These are phyloP conservation scores for Luperina testacea DNA, from an alignment of 2,888 invertebrate species.

Conservation along the genomic window DNA sequence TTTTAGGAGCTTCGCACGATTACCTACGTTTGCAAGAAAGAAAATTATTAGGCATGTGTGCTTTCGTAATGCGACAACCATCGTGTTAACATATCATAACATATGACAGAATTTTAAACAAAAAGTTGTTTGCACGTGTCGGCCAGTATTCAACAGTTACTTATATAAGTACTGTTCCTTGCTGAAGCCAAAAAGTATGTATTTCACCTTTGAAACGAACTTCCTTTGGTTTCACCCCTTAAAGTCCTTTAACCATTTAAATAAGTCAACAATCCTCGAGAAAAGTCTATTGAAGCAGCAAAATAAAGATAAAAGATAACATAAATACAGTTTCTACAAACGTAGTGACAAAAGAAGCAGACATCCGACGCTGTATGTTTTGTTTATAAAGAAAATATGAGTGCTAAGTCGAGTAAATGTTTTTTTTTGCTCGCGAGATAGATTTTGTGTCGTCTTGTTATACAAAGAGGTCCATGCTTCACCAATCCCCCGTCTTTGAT, in stretches of 20 bases:
- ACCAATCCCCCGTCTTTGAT: constrained; percentile 65
- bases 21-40: background rate
- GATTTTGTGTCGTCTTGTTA: constrained; percentile 64
- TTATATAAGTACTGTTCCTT: background rate
- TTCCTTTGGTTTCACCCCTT: constrained; percentile 7
- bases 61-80: background rate
- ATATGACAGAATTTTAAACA: background rate
- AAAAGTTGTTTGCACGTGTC: background rate
- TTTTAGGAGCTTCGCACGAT: background rate
- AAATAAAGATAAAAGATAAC: constrained; percentile 55
- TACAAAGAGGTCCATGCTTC: constrained; percentile 65
- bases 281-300: constrained; percentile 41
- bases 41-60: background rate
- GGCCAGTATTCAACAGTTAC: background rate
- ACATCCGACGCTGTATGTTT: constrained; percentile 52
- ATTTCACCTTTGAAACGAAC: constrained; percentile 3
- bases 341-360: constrained; percentile 56
- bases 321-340: constrained; percentile 55
- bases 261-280: constrained; percentile 35
- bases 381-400: constrained; percentile 68
- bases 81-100: background rate
- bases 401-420: constrained; percentile 56
- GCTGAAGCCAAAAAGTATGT: background rate
- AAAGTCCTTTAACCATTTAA: constrained; percentile 38
- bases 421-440: constrained; percentile 50